Evolutionary conservation across 2,888 invertebrate genomes (phyloP), one percentile per base, ranked within the genome.

Genomic region (Drosophila trichaetosa): DNA sequence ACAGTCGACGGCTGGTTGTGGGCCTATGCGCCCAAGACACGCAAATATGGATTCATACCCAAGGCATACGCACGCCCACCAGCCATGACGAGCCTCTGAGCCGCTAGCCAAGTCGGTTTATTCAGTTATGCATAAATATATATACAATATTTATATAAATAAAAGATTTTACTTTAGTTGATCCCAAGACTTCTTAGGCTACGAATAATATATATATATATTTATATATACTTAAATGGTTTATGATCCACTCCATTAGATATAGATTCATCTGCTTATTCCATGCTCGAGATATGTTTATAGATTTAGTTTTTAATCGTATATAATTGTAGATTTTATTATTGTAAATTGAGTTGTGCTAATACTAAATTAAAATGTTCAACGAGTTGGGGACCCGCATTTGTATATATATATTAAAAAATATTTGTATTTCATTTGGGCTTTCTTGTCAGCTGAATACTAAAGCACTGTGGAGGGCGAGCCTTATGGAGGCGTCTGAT

Each of bases 1-100:
- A 98, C 98, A 0, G 98, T 97, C 42, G 98, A 98, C 93, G 98
- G 98, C 42, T 98, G 97, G 98, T 94, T 98, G 77, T 98, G 97
- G 98, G 97, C 98, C 0, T 98, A 98, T 94, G 98, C 98, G 13
- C 98, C 98, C 11, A 97, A 97, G 93, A 96, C 97, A 4, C 94
- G 97, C 34, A 97, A 98, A 92, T 98, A 98, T 91, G 99, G 99
- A 40, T 98, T 98, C 93, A 98, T 99, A 79, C 98, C 98, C 67
- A 98, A 98, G 92, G 98, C 98, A 0, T 98, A 98, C 91, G 98
- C 98, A 11, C 94, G 98, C 24, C 97, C 98, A 7, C 98, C 98
- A 16, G 98, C 98, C 77, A 98, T 98, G 95, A 98, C 98, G 34
- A 96, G 97, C 85, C 91, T 93, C 24, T 92, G 31, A 76, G 48